These are phyloP conservation scores for Eubasilissa splendida DNA, from an alignment of 2,888 invertebrate species.

Conservation along the genomic window DNA sequence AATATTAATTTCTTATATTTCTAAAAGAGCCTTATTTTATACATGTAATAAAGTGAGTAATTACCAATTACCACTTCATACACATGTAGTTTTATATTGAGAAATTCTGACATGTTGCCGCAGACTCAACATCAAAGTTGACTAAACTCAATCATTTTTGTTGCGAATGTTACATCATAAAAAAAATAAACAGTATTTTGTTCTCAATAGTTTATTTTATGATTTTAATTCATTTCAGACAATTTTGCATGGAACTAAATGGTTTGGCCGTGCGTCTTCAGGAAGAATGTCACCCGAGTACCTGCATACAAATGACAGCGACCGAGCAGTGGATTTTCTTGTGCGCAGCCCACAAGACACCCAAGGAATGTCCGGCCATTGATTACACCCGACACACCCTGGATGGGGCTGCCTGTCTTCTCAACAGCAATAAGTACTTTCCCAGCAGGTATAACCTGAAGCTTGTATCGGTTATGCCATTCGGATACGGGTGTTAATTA, in stretches of 20 bases:
- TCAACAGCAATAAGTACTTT: conserved; percentile 99
- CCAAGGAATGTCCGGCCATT: conserved; percentile 99
- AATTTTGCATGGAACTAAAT: conserved; percentile 99
- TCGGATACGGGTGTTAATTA: no score
- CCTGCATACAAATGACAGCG: conserved; percentile 99
- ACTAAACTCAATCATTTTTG: no score
- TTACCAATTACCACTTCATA: no score
- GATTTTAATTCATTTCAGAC: conserved; percentile 72
- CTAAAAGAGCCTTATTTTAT: no score
- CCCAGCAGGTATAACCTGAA: conserved; percentile 87
- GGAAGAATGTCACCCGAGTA: conserved; percentile 96
- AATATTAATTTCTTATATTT: no score
- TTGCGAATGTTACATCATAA: no score
- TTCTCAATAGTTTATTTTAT: no score
- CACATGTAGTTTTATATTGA: no score
- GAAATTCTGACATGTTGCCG: no score
- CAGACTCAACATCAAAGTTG: no score
- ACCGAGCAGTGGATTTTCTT: conserved; percentile 99
- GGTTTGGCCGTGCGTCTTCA: conserved; percentile 97
- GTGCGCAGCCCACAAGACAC: conserved; percentile 99
- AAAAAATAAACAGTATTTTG: no score
- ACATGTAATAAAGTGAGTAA: no score
- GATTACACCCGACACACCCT: conserved; percentile 99
- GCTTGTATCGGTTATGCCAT: conserved; percentile 24
- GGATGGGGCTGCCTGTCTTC: conserved; percentile 97